Evolutionary conservation across 1,140 invertebrate genomes (phyloP), one percentile per base, ranked within the genome.

Genomic region (Copidosoma floridanum): DNA sequence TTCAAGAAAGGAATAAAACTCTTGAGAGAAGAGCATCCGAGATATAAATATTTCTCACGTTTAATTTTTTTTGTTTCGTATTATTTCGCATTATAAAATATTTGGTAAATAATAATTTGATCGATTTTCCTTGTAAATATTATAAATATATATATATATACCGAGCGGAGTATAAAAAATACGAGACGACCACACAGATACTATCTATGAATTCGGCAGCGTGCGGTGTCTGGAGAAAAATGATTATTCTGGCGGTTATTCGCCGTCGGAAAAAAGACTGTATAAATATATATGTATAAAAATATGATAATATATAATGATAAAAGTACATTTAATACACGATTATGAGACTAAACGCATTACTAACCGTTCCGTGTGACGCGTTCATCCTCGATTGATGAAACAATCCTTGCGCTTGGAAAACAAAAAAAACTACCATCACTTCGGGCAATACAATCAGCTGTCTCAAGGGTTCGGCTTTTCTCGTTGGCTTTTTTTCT

Each of bases 271-370:
- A 18, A 8, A 27, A 55, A 55, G 21, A 60, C 57, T 53, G 57
- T 47, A 53, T 47, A 37, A 54, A 60, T 47, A 60, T 48, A 26
- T 51, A 59, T 51, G 23, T 26, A 52, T 40, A 52, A n/a, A n/a
- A n/a, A n/a, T n/a, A n/a, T n/a, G n/a, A n/a, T n/a, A n/a, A n/a
- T n/a, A n/a, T n/a, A n/a, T n/a, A n/a, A n/a, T n/a, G n/a, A n/a
- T n/a, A n/a, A n/a, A n/a, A n/a, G n/a, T n/a, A n/a, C n/a, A n/a
- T n/a, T n/a, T n/a, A n/a, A n/a, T 52, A 40, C 26, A 40, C 21
- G 20, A 67, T 70, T 68, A 63, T 63, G 16, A 52, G 41, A 37
- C 52, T 65, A 52, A 67, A 59, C 14, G 65, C 57, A 67, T 70
- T 69, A 20, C 37, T 64, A 70, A 66, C 62, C 67, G 68, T 69